Evolutionary conservation across 1,140 invertebrate species (phyloP).

Genomic region (Drosophila arawakana): DNA sequence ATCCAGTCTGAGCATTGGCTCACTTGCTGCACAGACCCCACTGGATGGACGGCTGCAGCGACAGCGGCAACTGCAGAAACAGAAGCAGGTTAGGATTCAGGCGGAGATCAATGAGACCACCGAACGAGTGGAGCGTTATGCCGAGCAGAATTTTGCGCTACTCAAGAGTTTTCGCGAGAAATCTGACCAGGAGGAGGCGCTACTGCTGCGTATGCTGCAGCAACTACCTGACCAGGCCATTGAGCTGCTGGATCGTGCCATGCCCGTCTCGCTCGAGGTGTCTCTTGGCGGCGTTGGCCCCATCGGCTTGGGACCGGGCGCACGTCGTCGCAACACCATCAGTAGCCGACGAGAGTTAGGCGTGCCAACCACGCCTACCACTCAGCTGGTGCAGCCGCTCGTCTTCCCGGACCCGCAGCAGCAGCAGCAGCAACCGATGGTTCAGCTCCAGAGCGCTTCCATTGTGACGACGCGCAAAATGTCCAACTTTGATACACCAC

Average conservation of each 20-base stretch:
- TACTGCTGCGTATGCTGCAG: conserved; percentile 54
- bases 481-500: conserved; percentile 82
- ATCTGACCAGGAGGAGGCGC: conserved; percentile 68
- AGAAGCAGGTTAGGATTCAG: conserved; percentile 67
- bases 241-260: conserved; percentile 61
- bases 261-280: conserved; percentile 64
- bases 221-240: conserved; percentile 52
- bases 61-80: conserved; percentile 48
- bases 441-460: conserved; percentile 34
- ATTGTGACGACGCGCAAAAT: conserved; percentile 64
- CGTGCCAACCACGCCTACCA: conserved; percentile 71
- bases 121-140: conserved; percentile 64
- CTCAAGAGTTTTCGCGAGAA: conserved; percentile 81
- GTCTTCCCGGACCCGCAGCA: conserved; percentile 53
- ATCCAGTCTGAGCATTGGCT: conserved; percentile 56
- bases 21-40: conserved; percentile 20
- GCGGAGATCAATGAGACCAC: conserved; percentile 72
- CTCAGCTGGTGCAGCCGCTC: conserved; percentile 56
- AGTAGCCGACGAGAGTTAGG: conserved; percentile 68
- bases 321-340: conserved; percentile 76
- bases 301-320: conserved; percentile 32
- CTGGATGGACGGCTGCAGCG: conserved; percentile 52
- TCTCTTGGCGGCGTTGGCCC: conserved; percentile 24
- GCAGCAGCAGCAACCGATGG: conserved; percentile 49
- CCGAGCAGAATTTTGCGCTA: conserved; percentile 70